Evolutionary conservation across 2,113 vertebrate genomes (phyloP).

Genomic region (Colius striatus): DNA sequence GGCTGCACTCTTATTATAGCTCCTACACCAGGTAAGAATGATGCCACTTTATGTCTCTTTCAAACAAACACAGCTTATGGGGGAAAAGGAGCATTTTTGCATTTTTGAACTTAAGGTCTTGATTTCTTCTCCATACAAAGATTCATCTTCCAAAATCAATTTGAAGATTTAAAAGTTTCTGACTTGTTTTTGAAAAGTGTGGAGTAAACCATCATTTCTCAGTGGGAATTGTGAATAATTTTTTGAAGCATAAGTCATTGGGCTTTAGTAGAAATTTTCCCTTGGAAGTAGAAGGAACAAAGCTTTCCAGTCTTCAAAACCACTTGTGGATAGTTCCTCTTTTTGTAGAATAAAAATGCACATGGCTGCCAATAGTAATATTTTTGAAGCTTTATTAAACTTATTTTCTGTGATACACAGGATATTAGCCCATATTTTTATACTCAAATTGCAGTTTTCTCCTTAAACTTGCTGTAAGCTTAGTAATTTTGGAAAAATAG

Average conservation of each 20-base stretch:
- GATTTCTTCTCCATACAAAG: background rate
- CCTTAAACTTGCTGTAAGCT: background rate
- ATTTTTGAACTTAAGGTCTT: background rate
- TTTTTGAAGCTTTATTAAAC: background rate
- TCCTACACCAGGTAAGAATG: background rate
- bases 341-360: background rate
- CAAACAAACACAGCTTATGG: background rate
- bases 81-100: background rate
- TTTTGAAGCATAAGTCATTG: background rate
- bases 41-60: background rate
- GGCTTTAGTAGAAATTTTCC: background rate
- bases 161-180: background rate
- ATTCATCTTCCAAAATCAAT: background rate
- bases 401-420: conserved; percentile 1
- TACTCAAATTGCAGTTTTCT: background rate
- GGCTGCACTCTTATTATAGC: background rate
- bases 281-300: conserved; percentile 22
- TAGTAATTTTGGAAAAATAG: background rate
- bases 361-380: background rate
- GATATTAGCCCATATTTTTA: background rate
- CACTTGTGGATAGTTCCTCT: background rate
- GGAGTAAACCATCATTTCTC: background rate
- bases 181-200: background rate
- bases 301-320: conserved; percentile 21
- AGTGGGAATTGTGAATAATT: background rate